Conservation (phyloP, 2,888 invertebrate genomes). For the Amitus sp. region DNA sequence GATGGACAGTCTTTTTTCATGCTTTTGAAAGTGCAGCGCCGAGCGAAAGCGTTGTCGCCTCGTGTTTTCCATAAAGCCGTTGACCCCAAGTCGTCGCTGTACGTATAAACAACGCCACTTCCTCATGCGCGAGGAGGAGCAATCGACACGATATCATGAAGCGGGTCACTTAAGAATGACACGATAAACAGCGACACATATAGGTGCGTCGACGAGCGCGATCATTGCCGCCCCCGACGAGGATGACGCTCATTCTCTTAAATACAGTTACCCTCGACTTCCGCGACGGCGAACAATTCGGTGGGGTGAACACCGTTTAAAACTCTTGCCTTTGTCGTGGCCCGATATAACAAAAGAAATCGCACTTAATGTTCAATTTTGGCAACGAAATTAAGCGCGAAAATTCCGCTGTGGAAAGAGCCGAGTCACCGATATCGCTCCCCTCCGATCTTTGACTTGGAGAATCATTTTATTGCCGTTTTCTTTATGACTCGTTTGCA, state of each 20-base stretch:
- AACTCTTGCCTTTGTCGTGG: no score
- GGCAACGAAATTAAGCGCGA: no score
- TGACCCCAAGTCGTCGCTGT: slow-evolving; percentile 43
- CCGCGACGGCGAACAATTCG: no score
- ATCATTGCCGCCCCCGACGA: neutral
- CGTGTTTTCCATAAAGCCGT: slow-evolving; percentile 50
- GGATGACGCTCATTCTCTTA: neutral
- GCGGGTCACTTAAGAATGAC: slow-evolving; percentile 15
- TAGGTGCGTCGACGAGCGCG: slow-evolving; percentile 8
- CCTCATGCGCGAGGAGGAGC: slow-evolving; percentile 10
- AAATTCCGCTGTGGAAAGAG: no score
- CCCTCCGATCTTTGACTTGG: neutral
- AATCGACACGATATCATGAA: slow-evolving; percentile 14
- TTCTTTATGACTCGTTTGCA: slow-evolving; percentile 5
- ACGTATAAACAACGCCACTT: slow-evolving; percentile 19
- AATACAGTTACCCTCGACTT: slow-evolving; percentile 4
- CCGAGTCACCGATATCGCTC: slow-evolving; percentile 3
- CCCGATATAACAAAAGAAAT: no score
- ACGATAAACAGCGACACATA: slow-evolving; percentile 11
- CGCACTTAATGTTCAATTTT: no score
- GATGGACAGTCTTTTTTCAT: slow-evolving; percentile 5
- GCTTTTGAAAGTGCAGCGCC: slow-evolving; percentile 14
- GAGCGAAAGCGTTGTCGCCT: slow-evolving; percentile 17
- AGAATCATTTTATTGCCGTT: neutral
- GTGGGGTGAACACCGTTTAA: no score